phyloP scores from a whole-genome alignment of 2,113 vertebrate genomes.

The Turdus rufiventris region DNA sequence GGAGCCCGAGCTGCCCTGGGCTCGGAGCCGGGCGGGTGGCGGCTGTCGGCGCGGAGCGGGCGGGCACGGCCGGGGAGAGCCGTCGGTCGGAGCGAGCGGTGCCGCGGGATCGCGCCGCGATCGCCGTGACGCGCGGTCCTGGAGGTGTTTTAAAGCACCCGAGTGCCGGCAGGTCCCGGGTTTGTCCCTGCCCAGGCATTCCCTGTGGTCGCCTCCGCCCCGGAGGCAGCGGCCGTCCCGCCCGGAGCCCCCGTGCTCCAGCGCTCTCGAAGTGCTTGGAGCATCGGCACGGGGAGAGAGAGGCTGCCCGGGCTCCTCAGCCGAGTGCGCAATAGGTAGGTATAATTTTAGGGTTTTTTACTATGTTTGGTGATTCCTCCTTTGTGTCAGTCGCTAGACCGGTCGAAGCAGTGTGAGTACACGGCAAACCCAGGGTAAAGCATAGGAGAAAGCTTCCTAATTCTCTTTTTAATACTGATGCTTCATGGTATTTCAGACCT shows the following conservation, averaged over 20 bases:
- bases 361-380: neutral
- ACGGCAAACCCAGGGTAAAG: fast-evolving
- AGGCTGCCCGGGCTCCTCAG: fast-evolving
- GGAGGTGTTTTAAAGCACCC: neutral
- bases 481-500: neutral
- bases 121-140: neutral
- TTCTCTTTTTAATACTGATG: neutral
- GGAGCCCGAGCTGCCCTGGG: neutral
- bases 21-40: neutral
- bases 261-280: neutral
- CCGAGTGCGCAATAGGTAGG: neutral
- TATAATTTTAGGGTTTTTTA: neutral
- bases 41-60: neutral
- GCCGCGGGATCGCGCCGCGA: neutral
- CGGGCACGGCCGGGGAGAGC: neutral
- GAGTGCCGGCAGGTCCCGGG: neutral
- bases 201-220: neutral
- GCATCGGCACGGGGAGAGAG: fast-evolving
- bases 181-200: fast-evolving
- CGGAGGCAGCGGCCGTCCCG: neutral
- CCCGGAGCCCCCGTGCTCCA: neutral
- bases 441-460: fast-evolving
- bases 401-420: neutral
- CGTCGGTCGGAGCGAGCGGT: neutral
- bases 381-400: neutral